These are phyloP conservation scores for Sula dactylatra DNA, from an alignment of 2,113 vertebrate genomes.

Conservation along the genomic window DNA sequence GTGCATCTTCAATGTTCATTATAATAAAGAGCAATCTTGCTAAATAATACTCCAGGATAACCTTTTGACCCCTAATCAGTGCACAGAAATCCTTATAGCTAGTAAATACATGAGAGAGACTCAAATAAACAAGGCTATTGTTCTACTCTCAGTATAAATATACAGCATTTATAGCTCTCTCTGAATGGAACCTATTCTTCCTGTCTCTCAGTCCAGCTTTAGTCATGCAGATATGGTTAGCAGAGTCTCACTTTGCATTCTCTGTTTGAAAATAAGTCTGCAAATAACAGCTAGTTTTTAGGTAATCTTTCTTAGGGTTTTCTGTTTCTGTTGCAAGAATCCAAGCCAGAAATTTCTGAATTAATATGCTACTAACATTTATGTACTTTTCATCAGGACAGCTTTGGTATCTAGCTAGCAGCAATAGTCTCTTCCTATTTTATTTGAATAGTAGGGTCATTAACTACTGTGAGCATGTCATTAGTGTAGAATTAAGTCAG, in stretches of 20 bases:
- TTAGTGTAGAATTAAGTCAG: neutral
- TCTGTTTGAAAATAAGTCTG: neutral
- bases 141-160: neutral
- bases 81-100: conserved; percentile 51
- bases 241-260: neutral
- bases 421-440: neutral
- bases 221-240: neutral
- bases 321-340: neutral
- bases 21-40: conserved; percentile 61
- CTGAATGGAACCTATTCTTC: neutral
- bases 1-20: conserved; percentile 52
- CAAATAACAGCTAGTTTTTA: neutral
- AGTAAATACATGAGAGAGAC: conserved; percentile 45
- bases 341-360: neutral
- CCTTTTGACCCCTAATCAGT: conserved; percentile 59
- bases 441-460: neutral
- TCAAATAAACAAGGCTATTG: conserved; percentile 26
- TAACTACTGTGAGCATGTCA: neutral
- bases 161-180: neutral
- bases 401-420: neutral
- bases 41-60: conserved; percentile 62
- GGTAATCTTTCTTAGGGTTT: neutral
- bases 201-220: neutral
- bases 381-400: neutral
- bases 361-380: neutral